Conservation (phyloP, 2,797 vertebrate species). For the Parauchenoglanis punctatus region DNA sequence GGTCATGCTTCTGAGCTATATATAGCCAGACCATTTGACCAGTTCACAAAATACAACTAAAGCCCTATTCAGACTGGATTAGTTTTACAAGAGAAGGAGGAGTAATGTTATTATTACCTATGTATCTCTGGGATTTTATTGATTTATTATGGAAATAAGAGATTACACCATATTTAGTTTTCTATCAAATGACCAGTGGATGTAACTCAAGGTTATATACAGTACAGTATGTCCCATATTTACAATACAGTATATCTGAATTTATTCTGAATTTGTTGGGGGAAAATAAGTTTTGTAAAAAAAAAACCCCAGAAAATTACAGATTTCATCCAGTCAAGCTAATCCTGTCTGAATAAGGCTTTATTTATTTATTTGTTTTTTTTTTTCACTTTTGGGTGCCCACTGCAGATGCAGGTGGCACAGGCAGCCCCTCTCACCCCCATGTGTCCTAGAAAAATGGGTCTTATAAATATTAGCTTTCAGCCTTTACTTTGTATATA, state of each 20-base stretch:
- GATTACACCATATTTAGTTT: not conserved
- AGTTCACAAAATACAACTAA: not conserved
- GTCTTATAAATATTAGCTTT: no score
- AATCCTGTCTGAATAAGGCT: not conserved
- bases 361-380: not conserved
- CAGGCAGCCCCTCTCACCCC: no score
- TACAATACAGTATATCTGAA: not conserved
- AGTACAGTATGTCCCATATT: not conserved
- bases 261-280: no score
- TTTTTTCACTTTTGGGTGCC: no score
- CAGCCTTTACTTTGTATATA: no score
- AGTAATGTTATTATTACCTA: not conserved
- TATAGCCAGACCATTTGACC: not conserved
- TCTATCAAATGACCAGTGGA: not conserved
- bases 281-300: not conserved
- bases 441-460: not conserved
- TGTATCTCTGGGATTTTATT: not conserved
- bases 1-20: not conserved
- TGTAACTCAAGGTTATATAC: not conserved
- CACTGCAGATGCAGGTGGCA: no score
- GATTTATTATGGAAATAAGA: not conserved
- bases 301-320: no score
- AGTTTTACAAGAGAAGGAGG: not conserved
- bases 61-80: not conserved
- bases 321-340: not conserved